Conservation (phyloP, 2,797 vertebrate genomes). For the Acipenser ruthenus region DNA sequence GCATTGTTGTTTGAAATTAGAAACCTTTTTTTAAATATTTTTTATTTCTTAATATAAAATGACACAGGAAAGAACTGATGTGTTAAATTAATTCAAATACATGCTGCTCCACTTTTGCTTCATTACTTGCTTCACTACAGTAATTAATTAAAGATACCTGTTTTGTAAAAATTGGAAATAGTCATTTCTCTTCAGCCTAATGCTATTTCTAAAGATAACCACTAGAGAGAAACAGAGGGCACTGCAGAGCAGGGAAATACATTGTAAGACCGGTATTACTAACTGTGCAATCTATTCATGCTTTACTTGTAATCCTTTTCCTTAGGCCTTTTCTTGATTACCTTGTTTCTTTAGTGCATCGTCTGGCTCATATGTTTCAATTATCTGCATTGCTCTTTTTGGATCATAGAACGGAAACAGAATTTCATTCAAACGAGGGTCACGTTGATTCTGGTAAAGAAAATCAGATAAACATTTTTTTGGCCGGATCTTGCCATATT, state of each 20-base stretch:
- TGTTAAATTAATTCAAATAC: too few species aligned
- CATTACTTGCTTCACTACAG: too few species aligned
- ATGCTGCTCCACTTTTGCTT: too few species aligned
- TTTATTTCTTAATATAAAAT: too few species aligned
- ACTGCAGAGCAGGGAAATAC: too few species aligned
- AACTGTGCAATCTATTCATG: background rate
- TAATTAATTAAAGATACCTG: background rate
- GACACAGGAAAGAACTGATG: too few species aligned
- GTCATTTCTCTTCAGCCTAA: background rate
- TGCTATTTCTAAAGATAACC: background rate
- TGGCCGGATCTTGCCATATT: too few species aligned
- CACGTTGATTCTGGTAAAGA: slow-evolving; percentile 79
- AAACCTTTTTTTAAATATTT: too few species aligned
- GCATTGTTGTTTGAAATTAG: too few species aligned
- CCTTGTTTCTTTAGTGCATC: slow-evolving; percentile 84
- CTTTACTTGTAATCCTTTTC: background rate
- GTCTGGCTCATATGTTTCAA: slow-evolving; percentile 88
- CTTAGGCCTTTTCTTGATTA: slow-evolving; percentile 37
- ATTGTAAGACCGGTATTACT: too few species aligned
- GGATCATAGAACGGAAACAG: slow-evolving; percentile 95
- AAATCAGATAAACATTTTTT: background rate
- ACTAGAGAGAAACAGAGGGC: slow-evolving; percentile 9
- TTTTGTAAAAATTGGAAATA: background rate
- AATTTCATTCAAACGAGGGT: slow-evolving; percentile 95
- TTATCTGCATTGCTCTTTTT: slow-evolving; percentile 93